phyloP scores from a whole-genome alignment of 30 jellyfish, hydroid and myxozoan genomes.

The Sanderia malayensis region DNA sequence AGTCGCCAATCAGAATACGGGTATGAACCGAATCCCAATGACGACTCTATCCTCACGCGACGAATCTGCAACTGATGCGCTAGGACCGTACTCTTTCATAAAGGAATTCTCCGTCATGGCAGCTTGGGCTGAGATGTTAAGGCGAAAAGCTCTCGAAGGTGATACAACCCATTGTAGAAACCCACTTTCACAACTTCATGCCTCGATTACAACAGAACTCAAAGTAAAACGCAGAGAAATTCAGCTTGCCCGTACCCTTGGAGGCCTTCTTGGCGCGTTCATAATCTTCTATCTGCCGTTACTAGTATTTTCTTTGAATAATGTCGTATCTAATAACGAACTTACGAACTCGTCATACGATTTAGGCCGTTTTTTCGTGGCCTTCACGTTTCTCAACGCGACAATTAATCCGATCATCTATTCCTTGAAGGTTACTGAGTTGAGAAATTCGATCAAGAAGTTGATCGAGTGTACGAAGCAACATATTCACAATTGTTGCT shows the following conservation, averaged over 20 bases:
- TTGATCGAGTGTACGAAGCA: neutral
- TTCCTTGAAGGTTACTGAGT: slow-evolving; percentile 16
- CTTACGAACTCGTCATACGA: slow-evolving; percentile 22
- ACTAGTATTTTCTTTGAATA: slow-evolving; percentile 19
- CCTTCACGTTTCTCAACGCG: slow-evolving; percentile 37
- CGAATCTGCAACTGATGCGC: neutral
- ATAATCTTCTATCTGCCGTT: slow-evolving; percentile 24
- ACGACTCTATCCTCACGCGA: too few species aligned
- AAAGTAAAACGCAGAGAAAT: slow-evolving; percentile 11
- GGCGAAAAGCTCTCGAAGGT: slow-evolving; percentile 27
- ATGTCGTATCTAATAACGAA: neutral
- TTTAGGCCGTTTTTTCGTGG: slow-evolving; percentile 29
- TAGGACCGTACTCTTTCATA: slow-evolving; percentile 7
- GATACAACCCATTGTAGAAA: neutral
- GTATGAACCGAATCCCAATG: too few species aligned
- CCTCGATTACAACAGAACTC: slow-evolving; percentile 7
- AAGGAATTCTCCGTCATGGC: slow-evolving; percentile 39
- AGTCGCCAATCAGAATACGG: too few species aligned
- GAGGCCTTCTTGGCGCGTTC: slow-evolving; percentile 27
- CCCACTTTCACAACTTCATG: neutral
- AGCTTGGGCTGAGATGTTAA: slow-evolving; percentile 47
- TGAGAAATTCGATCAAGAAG: slow-evolving; percentile 7
- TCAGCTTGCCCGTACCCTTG: slow-evolving; percentile 21
- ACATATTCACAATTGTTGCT: too few species aligned
- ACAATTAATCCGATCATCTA: slow-evolving; percentile 21